A percentile compares a stretch with the other conserved stretches of the same genome.
These are phyloP conservation scores for Muscicapa striata DNA, from an alignment of 2,797 vertebrate genomes.

Conservation along the genomic window DNA sequence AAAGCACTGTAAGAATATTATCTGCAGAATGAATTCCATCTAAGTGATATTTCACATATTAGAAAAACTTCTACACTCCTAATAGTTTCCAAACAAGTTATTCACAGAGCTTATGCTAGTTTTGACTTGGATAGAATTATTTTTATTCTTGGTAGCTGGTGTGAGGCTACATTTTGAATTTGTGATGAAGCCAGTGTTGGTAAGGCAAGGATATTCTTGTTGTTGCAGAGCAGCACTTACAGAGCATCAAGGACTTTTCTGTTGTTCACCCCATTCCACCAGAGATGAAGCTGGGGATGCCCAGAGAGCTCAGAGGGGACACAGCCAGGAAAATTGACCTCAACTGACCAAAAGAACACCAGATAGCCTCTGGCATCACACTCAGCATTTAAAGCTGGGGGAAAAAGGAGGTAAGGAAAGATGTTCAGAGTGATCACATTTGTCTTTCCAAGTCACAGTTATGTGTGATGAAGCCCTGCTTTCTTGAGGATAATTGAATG, in stretches of 20 bases:
- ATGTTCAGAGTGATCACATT: not conserved
- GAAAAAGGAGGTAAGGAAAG: not conserved
- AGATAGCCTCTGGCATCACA: no score
- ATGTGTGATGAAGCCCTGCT: not conserved
- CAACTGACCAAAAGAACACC: not conserved
- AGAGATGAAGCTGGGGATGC: not conserved
- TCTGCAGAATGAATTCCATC: not conserved
- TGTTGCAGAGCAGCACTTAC: rapidly evolving
- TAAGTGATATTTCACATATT: not conserved
- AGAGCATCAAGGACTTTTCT: not conserved
- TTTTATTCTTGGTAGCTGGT: not conserved
- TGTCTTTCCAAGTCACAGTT: not conserved
- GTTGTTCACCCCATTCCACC: not conserved
- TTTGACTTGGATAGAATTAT: not conserved
- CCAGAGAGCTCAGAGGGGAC: not conserved
- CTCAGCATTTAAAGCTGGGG: not conserved
- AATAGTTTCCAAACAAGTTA: not conserved
- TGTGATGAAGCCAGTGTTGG: not conserved
- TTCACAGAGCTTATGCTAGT: not conserved
- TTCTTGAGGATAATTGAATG: not conserved
- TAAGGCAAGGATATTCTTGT: rapidly evolving
- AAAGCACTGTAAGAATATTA: not conserved
- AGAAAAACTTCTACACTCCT: not conserved
- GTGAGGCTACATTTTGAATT: not conserved
- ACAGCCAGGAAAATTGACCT: not conserved